Evolutionary conservation across 2,113 vertebrate species (phyloP), one percentile per base, ranked within the genome.

Genomic region (Chlamydotis undulata): DNA sequence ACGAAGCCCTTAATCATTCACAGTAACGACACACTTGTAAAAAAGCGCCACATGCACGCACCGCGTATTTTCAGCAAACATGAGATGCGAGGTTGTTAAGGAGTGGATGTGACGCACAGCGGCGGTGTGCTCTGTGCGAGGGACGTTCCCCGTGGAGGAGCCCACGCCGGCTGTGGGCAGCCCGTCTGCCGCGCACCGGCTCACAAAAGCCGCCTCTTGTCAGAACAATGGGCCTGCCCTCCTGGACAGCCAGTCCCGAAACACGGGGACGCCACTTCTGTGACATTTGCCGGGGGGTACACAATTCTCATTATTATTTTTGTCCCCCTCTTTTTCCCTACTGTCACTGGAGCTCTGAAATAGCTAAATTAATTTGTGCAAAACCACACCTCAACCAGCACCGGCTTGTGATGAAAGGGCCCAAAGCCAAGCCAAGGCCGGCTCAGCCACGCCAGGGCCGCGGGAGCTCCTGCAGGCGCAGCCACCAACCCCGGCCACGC

Each of bases 1-100:
- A 73, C 35, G 94, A 95, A 93, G 95, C 96, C 92, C 87, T 93
- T 96, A 73, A 92, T 96, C 94, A 96, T 92, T 96, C 60, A 68
- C 35, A 23, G 97, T 89, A 93, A 96, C 76, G 91, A 90, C 90
- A 45, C 1, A 41, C 83, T 93, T 39, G 91, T 88, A 75, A 97
- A 83, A 77, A 85, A 89, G 93, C 39, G 89, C 91, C 90, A 23
- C 83, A 25, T 23, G 79, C 31, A 43, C 4, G 56, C 74, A 16
- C 23, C 35, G 3, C 4, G 4, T 41, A 37, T 90, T 91, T 79
- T 26, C 90, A 78, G 88, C 71, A 57, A 74, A 59, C 71, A 13
- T 59, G 23, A n/a, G 26, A 52, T 9, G 71, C 14, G 11, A 29
- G 92, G 90, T 7, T 49, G 70, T 67, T 65, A 47, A 47, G 19